phyloP scores from a whole-genome alignment of 2,797 vertebrate species.

The Typhlichthys subterraneus region DNA sequence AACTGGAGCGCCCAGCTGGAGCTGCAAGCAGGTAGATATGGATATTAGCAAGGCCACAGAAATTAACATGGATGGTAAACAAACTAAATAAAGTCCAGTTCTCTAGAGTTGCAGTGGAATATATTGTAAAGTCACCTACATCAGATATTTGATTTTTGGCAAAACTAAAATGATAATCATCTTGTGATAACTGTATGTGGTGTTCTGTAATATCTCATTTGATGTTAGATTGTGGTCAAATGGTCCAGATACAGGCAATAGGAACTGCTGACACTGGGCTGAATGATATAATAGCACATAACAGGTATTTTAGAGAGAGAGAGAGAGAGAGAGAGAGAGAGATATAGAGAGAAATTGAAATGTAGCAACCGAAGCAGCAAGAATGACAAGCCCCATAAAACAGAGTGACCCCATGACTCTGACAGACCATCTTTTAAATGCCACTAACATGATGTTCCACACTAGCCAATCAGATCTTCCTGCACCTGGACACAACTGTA shows the following conservation, averaged over 20 bases:
- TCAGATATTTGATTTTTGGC: too few relatives aligned
- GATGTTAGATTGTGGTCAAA: background rate
- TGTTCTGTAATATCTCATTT: conserved; percentile 16
- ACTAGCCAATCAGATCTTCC: too few relatives aligned
- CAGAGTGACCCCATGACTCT: conserved; percentile 42
- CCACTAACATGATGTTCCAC: conserved; percentile 31
- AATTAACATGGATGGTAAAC: too few relatives aligned
- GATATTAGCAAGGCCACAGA: background rate
- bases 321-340: too few relatives aligned
- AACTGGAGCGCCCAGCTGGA: conserved; percentile 16
- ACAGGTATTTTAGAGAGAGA: conserved; percentile 43
- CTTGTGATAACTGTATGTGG: too few relatives aligned
- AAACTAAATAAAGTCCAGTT: too few relatives aligned
- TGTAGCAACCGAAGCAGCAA: conserved; percentile 27
- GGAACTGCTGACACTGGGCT: conserved; percentile 5
- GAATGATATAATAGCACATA: conserved; percentile 33
- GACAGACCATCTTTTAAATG: conserved; percentile 27
- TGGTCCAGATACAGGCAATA: too few relatives aligned
- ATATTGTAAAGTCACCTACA: too few relatives aligned
- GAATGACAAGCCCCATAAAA: conserved; percentile 50
- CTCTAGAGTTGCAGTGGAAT: too few relatives aligned
- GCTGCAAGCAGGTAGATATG: conserved; percentile 15
- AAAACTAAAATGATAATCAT: too few relatives aligned
- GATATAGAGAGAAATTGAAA: conserved; percentile 31
- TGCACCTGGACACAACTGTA: too few relatives aligned